Percentiles rank a stretch among this genome's conserved stretches.
These are phyloP conservation scores for Ataeniobius toweri DNA, from an alignment of 2,797 vertebrate species.

Conservation along the genomic window DNA sequence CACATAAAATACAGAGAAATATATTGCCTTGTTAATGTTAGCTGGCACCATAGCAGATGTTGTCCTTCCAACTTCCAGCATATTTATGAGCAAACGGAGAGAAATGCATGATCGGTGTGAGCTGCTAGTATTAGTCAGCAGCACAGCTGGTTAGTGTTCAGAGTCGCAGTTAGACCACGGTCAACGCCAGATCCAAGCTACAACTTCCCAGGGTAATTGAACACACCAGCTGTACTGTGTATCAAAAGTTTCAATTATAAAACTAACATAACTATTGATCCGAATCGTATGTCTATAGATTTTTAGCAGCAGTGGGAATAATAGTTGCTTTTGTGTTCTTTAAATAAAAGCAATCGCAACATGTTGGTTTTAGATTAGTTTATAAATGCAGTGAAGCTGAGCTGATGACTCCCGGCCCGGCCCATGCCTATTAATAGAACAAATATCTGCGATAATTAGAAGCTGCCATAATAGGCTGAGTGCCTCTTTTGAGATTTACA, in stretches of 20 bases:
- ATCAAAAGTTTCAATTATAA: background rate
- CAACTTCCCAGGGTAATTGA: background rate
- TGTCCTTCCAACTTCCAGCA: too few relatives aligned
- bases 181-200: background rate
- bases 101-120: background rate
- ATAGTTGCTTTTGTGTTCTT: too few relatives aligned
- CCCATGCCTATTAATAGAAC: constrained; percentile 11
- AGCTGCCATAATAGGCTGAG: background rate
- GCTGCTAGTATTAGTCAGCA: background rate
- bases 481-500: constrained; percentile 11
- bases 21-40: too few relatives aligned
- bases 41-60: too few relatives aligned
- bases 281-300: background rate
- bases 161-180: background rate
- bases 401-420: background rate
- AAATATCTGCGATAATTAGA: constrained; percentile 10
- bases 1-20: background rate
- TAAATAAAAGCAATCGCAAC: too few relatives aligned
- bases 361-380: background rate
- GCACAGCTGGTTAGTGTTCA: background rate
- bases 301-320: background rate
- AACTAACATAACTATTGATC: background rate
- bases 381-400: too few relatives aligned
- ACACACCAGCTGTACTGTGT: background rate
- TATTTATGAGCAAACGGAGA: too few relatives aligned